Base-by-base conservation (phyloP, 2,797 vertebrate species). In the Tragopan temminckii region DNA sequence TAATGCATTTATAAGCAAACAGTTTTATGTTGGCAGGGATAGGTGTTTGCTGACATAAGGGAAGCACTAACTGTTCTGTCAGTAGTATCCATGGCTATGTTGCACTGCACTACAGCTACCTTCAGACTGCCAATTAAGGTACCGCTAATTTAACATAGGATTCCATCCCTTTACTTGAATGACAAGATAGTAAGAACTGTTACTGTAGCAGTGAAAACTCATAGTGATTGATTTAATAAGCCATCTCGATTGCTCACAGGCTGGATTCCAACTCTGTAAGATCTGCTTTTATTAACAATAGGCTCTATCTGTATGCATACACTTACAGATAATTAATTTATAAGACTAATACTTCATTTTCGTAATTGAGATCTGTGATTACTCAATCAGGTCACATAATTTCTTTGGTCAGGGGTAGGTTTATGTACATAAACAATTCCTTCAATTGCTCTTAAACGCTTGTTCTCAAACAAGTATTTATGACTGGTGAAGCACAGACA, bases 1-100 rank as follows among this genome's bases (percentile, higher is more conserved):
- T 96, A 95, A 94, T 90, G 75, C 84, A 94, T 96, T 96, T 95
- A 67, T 90, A 95, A 95, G 85, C 93, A 93, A 96, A 90, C 40
- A 88, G 62, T 82, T 95, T 50, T 1, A 0, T 66, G 70, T 84
- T 95, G 93, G 67, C 70, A 77, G 31, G 33, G 52, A 86, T 82
- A 91, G 93, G 43, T 90, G 68, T 93, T 94, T 96, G 93, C 95
- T 94, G 93, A 48, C 88, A 92, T 45, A 94, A 89, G 87, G 71
- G 33, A 85, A 89, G 70, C 45, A 84, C 85, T 97, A 95, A 89
- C 75, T 66, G 21, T 58, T 91, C 94, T 97, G 93, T 97, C 59
- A 50, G 86, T 97, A 89, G 90, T 75, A 89, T 96, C 93, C 96
- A 53, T 66, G 89, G 63, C 74, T 76, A 58, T 80, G 72, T 97